These are phyloP conservation scores for Eristalis arbustorum DNA, from an alignment of 2,888 invertebrate species.

Conservation along the genomic window DNA sequence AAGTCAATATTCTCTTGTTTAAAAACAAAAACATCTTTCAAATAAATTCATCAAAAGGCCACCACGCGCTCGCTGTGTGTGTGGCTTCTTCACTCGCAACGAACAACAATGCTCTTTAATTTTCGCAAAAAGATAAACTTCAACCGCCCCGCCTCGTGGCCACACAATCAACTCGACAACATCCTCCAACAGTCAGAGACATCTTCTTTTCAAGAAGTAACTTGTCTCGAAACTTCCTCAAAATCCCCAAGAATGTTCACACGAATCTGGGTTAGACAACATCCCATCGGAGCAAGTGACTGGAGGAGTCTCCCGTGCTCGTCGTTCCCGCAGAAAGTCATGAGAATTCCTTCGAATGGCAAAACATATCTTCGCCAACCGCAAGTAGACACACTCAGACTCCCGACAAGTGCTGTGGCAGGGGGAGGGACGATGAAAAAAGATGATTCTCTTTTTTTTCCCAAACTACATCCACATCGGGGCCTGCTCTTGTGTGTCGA, in stretches of 20 bases:
- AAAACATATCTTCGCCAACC: constrained; percentile 61
- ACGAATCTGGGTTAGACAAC: constrained; percentile 64
- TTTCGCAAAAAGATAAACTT: constrained; percentile 30
- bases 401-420: not conserved
- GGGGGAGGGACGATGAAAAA: constrained; percentile 8
- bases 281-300: constrained; percentile 44
- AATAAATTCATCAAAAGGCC: not conserved
- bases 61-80: not conserved
- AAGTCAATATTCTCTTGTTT: not conserved
- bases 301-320: constrained; percentile 17
- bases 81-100: constrained; percentile 27
- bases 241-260: constrained; percentile 57
- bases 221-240: constrained; percentile 65
- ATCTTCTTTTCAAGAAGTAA: constrained; percentile 45
- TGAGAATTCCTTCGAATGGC: constrained; percentile 59
- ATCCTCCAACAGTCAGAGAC: constrained; percentile 22
- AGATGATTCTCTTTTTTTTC: constrained; percentile 5
- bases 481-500: constrained; percentile 7
- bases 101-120: constrained; percentile 60
- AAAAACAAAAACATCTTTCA: not conserved
- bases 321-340: constrained; percentile 36
- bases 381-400: constrained; percentile 33
- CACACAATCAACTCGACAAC: constrained; percentile 25
- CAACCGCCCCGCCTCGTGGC: not conserved
- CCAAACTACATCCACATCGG: constrained; percentile 34